Percentiles rank a stretch among this genome's conserved stretches.
Conservation (phyloP, 2,113 vertebrate species). For the Cryptomyrus ogoouensis region DNA sequence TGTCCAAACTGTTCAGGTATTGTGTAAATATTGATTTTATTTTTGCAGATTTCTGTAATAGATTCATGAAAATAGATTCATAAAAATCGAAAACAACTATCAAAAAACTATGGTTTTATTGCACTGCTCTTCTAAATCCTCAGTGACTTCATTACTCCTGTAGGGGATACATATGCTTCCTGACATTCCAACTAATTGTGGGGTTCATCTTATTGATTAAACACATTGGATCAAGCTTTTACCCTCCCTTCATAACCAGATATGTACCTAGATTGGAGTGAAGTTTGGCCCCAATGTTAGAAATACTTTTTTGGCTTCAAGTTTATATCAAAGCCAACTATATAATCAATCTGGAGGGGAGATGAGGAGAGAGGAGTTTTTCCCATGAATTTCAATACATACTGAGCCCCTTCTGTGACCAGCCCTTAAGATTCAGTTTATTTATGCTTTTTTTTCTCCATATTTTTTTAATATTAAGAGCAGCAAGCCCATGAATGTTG, state of each 20-base stretch:
- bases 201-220: neutral
- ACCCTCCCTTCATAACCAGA: neutral
- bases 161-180: neutral
- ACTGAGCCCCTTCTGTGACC: neutral
- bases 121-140: neutral
- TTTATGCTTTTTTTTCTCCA: slow-evolving; percentile 14
- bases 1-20: neutral
- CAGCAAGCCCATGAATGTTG: neutral
- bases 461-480: slow-evolving; percentile 5
- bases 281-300: neutral
- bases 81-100: neutral
- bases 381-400: neutral
- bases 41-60: neutral
- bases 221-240: neutral
- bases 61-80: neutral
- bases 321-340: neutral
- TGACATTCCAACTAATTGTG: neutral
- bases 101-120: neutral
- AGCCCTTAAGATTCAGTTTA: slow-evolving; percentile 1
- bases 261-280: neutral
- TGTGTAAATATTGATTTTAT: neutral
- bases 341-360: neutral
- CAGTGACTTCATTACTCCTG: neutral
- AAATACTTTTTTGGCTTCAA: neutral
- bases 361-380: neutral